phyloP scores from a whole-genome alignment of 2,113 vertebrate genomes.

The Stigmatopora nigra region DNA sequence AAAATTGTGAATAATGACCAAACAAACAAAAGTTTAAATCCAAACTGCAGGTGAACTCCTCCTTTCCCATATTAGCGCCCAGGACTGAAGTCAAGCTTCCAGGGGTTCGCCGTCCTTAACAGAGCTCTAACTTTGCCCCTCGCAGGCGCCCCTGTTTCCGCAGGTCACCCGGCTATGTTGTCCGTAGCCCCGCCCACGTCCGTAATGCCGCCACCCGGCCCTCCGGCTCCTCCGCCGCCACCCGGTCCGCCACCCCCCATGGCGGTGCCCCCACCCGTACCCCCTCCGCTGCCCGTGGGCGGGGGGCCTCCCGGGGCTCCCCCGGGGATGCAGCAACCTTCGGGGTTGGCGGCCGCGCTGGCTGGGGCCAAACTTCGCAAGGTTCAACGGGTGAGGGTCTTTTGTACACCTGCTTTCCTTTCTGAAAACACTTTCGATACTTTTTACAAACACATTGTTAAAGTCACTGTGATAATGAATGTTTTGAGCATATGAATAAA shows the following conservation, averaged over 20 bases:
- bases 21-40: no score
- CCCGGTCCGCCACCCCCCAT: constrained; percentile 80
- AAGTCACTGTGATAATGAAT: background rate
- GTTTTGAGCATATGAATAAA: background rate
- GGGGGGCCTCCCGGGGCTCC: constrained; percentile 67
- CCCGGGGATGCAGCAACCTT: constrained; percentile 76
- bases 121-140: constrained; percentile 35
- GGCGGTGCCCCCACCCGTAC: constrained; percentile 79
- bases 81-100: background rate
- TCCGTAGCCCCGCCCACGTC: constrained; percentile 67
- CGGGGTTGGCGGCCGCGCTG: constrained; percentile 89
- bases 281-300: constrained; percentile 79
- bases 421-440: background rate
- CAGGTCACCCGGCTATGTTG: constrained; percentile 77
- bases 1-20: no score
- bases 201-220: constrained; percentile 67
- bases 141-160: constrained; percentile 81
- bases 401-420: background rate
- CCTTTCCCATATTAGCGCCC: background rate
- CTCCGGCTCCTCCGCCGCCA: constrained; percentile 86
- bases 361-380: constrained; percentile 95
- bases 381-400: constrained; percentile 83
- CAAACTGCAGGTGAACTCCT: no score
- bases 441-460: background rate
- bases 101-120: constrained; percentile 21